These are phyloP conservation scores for Fratercula arctica DNA, from an alignment of 2,797 vertebrate species.

Conservation along the genomic window DNA sequence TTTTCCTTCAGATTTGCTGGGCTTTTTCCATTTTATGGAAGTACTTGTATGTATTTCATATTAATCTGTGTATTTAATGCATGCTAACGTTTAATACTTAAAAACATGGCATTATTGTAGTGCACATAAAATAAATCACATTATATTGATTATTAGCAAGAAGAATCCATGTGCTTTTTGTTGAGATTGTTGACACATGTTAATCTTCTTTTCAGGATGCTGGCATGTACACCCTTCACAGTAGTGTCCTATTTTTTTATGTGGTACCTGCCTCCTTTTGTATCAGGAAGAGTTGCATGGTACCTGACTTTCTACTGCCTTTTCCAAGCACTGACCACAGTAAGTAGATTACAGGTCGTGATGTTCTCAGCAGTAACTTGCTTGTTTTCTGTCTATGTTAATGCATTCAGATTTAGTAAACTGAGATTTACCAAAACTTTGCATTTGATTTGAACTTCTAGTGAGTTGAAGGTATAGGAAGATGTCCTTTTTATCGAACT, in stretches of 20 bases:
- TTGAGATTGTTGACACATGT: background rate
- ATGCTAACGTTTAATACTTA: background rate
- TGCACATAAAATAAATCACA: background rate
- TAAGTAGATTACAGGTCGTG: conserved; percentile 74
- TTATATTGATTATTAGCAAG: background rate
- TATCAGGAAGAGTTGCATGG: conserved; percentile 86
- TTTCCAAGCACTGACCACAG: conserved; percentile 93
- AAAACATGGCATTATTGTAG: background rate
- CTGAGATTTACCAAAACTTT: background rate
- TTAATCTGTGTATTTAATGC: background rate
- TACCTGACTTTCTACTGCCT: conserved; percentile 91
- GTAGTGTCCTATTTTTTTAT: conserved; percentile 91
- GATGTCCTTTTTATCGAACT: background rate
- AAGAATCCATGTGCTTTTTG: background rate
- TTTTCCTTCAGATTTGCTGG: background rate
- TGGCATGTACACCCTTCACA: conserved; percentile 90
- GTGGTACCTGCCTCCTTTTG: conserved; percentile 92
- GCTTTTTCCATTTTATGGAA: background rate
- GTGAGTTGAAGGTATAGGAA: background rate
- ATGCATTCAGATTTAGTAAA: background rate
- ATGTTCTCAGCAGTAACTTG: background rate
- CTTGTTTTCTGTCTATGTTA: background rate
- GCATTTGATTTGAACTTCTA: background rate
- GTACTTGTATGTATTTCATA: background rate
- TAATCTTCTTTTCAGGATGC: conserved; percentile 81